A percentile compares a stretch with the other conserved stretches of the same genome.
Evolutionary conservation across 2,113 vertebrate genomes (phyloP).

Genomic region (Phalacrocorax carbo): DNA sequence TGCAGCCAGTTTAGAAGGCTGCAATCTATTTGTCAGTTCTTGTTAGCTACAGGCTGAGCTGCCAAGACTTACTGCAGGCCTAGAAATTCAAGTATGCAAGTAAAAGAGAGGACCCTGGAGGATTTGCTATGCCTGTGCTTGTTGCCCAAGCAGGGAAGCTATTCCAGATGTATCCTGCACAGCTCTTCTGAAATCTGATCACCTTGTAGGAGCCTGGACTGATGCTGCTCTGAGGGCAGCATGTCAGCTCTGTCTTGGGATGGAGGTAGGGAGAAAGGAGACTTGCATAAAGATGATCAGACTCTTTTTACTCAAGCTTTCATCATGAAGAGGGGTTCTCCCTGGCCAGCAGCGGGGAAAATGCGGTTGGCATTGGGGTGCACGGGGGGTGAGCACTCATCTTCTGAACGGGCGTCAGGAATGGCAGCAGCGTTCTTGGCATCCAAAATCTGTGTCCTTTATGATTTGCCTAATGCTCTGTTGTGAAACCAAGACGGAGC

Average conservation of each 20-base stretch:
- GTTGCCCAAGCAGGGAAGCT: not conserved
- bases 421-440: accelerated
- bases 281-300: not conserved
- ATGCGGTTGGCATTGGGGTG: not conserved
- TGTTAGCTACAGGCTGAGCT: not conserved
- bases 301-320: not conserved
- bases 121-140: not conserved
- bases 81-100: not conserved
- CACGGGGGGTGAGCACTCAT: not conserved
- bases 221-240: not conserved
- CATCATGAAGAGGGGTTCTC: not conserved
- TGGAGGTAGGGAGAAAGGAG: not conserved
- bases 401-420: not conserved
- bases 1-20: not conserved
- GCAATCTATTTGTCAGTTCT: accelerated
- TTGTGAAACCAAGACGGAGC: not conserved
- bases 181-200: not conserved
- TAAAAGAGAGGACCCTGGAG: not conserved
- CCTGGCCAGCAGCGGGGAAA: accelerated
- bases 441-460: accelerated
- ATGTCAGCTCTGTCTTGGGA: not conserved
- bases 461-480: not conserved
- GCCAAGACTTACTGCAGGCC: not conserved
- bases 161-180: not conserved
- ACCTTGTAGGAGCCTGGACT: not conserved